These are phyloP conservation scores for Pardosa pseudoannulata DNA, from an alignment of 2,888 invertebrate genomes.

Conservation along the genomic window DNA sequence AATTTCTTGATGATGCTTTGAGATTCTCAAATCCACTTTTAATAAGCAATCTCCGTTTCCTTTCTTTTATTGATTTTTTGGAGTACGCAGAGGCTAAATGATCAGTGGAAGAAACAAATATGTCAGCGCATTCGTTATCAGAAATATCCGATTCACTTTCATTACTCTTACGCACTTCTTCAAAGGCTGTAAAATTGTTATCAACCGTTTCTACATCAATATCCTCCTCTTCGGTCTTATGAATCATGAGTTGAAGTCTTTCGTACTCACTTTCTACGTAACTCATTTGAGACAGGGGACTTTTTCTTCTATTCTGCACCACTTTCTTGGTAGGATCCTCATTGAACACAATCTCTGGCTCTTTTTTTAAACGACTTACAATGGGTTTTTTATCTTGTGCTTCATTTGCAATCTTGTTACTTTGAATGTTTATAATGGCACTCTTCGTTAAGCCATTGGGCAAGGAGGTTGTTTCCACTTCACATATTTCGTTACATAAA, in stretches of 20 bases:
- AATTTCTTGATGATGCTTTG: neutral
- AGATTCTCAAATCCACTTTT: constrained; percentile 29
- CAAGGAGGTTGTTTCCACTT: too few species aligned
- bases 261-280: neutral
- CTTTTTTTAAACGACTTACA: too few species aligned
- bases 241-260: too few species aligned
- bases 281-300: constrained; percentile 7
- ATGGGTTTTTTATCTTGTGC: too few species aligned
- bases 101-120: neutral
- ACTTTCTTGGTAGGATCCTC: constrained; percentile 9
- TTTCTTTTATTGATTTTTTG: constrained; percentile 4
- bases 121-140: constrained; percentile 22
- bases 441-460: too few species aligned
- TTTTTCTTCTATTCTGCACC: constrained; percentile 24
- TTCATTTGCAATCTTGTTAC: too few species aligned
- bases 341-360: too few species aligned
- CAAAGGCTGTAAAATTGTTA: constrained; percentile 11
- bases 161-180: neutral
- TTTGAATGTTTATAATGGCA: too few species aligned
- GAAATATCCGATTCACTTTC: constrained; percentile 22
- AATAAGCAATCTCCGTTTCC: constrained; percentile 21
- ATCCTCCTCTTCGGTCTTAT: constrained; percentile 14
- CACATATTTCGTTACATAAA: too few species aligned
- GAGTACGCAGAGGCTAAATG: neutral
- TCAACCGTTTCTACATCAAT: constrained; percentile 42